A percentile compares a stretch with the other conserved stretches of the same genome.
Conservation (phyloP, 2,113 vertebrate species). For the Edolisoma coerulescens region DNA sequence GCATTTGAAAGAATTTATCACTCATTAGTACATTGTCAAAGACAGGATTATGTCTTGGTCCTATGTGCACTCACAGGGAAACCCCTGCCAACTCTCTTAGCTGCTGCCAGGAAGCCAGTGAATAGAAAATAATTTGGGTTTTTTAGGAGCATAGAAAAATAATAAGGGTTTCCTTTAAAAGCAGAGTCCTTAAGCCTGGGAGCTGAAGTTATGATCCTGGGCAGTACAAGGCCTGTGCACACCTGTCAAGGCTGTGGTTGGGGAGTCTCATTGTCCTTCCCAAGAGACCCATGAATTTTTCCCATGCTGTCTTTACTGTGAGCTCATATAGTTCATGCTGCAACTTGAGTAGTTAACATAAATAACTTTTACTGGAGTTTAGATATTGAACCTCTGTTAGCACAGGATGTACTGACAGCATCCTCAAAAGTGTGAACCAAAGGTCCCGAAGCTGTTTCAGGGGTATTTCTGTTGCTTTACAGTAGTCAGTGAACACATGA, state of each 20-base stretch:
- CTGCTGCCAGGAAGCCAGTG: slow-evolving; percentile 18
- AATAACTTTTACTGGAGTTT: not conserved
- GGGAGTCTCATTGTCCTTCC: not conserved
- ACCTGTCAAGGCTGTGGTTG: not conserved
- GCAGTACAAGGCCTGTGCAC: not conserved
- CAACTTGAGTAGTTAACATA: not conserved
- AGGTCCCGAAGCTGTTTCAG: not conserved
- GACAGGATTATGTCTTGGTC: slow-evolving; percentile 41
- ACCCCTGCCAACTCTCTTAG: not conserved
- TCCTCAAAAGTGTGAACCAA: not conserved
- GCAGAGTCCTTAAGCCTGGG: not conserved
- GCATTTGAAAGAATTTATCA: slow-evolving; percentile 49
- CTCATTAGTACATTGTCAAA: slow-evolving; percentile 57
- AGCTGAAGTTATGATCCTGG: not conserved
- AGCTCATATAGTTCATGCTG: not conserved
- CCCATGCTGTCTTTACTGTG: not conserved
- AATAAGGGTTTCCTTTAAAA: not conserved
- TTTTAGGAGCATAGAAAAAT: not conserved
- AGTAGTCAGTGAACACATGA: not conserved
- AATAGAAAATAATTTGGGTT: not conserved
- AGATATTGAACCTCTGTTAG: not conserved
- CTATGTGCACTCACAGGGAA: not conserved
- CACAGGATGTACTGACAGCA: not conserved
- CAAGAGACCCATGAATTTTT: not conserved
- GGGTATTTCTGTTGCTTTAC: not conserved